phyloP scores from a whole-genome alignment of 1,140 invertebrate species.

The Rhopalosiphum padi region DNA sequence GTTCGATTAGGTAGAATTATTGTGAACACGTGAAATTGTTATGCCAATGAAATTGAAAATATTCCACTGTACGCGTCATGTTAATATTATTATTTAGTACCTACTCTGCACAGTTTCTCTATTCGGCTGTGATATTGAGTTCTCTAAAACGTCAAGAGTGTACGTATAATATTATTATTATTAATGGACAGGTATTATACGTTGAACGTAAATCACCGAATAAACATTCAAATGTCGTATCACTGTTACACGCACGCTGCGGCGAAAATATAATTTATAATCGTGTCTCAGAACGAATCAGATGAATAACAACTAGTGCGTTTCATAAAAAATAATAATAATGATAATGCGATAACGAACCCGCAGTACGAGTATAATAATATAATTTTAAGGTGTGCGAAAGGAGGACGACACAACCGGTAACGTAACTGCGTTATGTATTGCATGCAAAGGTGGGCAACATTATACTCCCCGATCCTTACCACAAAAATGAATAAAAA shows the following conservation, averaged over 20 bases:
- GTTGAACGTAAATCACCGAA: slow-evolving; percentile 7
- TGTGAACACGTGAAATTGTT: not conserved
- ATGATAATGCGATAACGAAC: not conserved
- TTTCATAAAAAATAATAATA: not conserved
- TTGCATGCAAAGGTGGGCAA: not conserved
- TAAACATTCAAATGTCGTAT: slow-evolving; percentile 16
- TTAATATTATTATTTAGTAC: not conserved
- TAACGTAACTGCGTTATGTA: not conserved
- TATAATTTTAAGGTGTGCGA: not conserved
- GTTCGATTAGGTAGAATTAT: not conserved
- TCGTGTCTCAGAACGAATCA: not conserved
- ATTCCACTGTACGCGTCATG: not conserved
- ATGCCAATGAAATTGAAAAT: not conserved
- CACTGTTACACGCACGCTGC: not conserved
- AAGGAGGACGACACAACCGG: not conserved
- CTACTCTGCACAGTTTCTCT: not conserved
- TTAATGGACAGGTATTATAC: not conserved
- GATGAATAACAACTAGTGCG: not conserved
- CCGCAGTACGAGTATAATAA: not conserved
- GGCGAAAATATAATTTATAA: not conserved
- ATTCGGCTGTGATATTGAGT: not conserved
- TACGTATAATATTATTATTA: not conserved
- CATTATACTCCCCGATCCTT: not conserved
- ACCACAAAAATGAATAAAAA: not conserved
- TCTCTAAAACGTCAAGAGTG: not conserved